Conservation (phyloP, 2,797 vertebrate species). For the Chelidonichthys spinosus region DNA sequence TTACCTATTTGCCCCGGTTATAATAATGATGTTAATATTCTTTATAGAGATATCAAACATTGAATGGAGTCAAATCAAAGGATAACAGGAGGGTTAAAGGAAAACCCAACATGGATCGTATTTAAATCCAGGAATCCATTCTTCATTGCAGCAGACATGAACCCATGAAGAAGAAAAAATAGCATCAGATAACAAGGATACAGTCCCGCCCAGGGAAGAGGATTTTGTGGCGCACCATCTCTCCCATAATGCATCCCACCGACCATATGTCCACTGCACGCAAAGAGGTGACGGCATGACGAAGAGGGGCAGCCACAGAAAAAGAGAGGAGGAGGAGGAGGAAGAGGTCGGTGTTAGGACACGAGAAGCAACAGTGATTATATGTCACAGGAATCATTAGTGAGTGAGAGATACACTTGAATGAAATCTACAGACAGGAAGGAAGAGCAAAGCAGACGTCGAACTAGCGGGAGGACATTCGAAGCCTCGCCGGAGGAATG, state of each 20-base stretch:
- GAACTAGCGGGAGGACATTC: slow-evolving; percentile 57
- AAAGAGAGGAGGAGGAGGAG: slow-evolving; percentile 39
- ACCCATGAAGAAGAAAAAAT: slow-evolving; percentile 27
- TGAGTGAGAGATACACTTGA: slow-evolving; percentile 52
- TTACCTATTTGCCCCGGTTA: too few species aligned
- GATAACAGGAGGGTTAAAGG: too few species aligned
- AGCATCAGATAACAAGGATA: slow-evolving; percentile 84
- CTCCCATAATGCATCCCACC: slow-evolving; percentile 95
- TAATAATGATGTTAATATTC: too few species aligned
- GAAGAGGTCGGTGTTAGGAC: slow-evolving; percentile 68
- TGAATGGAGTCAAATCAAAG: too few species aligned
- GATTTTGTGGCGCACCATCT: slow-evolving; percentile 96
- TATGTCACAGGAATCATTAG: slow-evolving; percentile 59
- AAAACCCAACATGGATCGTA: not conserved
- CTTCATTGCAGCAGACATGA: slow-evolving; percentile 10
- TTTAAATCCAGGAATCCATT: not conserved
- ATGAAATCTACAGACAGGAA: slow-evolving; percentile 35
- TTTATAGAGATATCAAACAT: too few species aligned
- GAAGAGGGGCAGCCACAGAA: slow-evolving; percentile 75
- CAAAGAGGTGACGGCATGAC: slow-evolving; percentile 81
- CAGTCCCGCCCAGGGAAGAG: slow-evolving; percentile 91
- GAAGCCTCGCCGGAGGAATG: slow-evolving; percentile 56
- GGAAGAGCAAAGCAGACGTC: slow-evolving; percentile 33
- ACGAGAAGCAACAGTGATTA: slow-evolving; percentile 56
- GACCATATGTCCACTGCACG: slow-evolving; percentile 95